Conservation (phyloP, 1,140 invertebrate species). For the Drosophila pseudoananassae region DNA sequence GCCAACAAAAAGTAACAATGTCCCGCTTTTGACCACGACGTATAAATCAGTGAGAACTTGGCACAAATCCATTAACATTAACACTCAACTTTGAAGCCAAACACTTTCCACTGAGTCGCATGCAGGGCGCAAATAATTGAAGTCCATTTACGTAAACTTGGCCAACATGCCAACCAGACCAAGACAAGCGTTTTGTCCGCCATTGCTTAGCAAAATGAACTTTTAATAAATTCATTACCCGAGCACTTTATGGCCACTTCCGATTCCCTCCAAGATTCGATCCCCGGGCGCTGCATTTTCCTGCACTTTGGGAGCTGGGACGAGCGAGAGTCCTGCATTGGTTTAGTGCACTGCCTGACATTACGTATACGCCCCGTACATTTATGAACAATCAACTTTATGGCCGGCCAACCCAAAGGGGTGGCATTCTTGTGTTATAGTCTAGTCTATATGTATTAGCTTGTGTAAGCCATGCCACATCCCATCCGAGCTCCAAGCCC, state of each 20-base stretch:
- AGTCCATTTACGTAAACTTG: conserved; percentile 72
- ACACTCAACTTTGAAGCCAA: conserved; percentile 37
- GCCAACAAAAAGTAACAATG: conserved; percentile 29
- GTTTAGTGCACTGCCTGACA: conserved; percentile 64
- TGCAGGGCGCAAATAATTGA: conserved; percentile 61
- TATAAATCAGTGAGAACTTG: conserved; percentile 79
- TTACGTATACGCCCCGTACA: conserved; percentile 81
- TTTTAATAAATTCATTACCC: conserved; percentile 80
- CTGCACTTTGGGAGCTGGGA: conserved; percentile 2
- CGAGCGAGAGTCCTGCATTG: conserved; percentile 48
- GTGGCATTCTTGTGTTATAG: background rate
- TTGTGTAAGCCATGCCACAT: conserved; percentile 1
- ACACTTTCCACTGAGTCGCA: conserved; percentile 50
- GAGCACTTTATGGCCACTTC: conserved; percentile 56
- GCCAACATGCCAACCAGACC: conserved; percentile 65
- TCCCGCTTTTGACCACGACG: conserved; percentile 52
- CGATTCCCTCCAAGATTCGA: conserved; percentile 12
- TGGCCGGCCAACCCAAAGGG: conserved; percentile 26
- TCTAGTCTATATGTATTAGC: conserved; percentile 19
- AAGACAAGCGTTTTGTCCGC: conserved; percentile 45
- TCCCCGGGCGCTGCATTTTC: conserved; percentile 6
- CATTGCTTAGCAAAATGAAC: conserved; percentile 54
- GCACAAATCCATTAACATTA: conserved; percentile 81
- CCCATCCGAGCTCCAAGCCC: background rate
- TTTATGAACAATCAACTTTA: conserved; percentile 80